Base-by-base conservation (phyloP, 2,888 invertebrate genomes). In the Apoderus coryli region DNA sequence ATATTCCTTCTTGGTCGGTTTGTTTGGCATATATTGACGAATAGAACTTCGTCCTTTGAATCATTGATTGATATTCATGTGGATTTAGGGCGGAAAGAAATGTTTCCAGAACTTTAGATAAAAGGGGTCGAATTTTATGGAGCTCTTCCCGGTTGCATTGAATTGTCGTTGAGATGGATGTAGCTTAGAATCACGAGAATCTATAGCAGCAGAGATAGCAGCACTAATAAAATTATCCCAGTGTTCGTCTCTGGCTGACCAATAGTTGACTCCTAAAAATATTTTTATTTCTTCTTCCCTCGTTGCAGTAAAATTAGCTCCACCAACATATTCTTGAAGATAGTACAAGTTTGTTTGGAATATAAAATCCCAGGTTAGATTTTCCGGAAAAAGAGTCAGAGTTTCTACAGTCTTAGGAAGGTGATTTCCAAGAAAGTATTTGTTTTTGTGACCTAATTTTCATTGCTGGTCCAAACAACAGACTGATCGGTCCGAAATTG, bases 111-210 rank as follows among this genome's bases (percentile, higher is more conserved):
- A 36, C 7, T 6, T 19, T 19, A 7, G 7, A 19, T 7, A n/a
- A 7, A 19, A n/a, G n/a, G 9, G 31, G 25, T 25, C 13, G 6
- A 10, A 32, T 12, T 28, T 32, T 29, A 10, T 6, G 28, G 11
- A 13, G 22, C 28, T 30, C 10, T 5, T 3, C 4, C 7, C 4
- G 4, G 7, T n/a, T n/a, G n/a, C n/a, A 32, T n/a, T 16, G 32
- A 23, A 32, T 40, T 43, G 26, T 43, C 38, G 32, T 40, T 42
- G 7, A 42, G 14, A 42, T 42, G 41, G 11, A 39, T 25, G 23
- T 41, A 15, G n/a, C 23, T 25, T 4, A 40, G 26, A 41, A 24
- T 34, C 36, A 41, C 9, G 22, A 16, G 27, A 41, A 38, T 19
- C 31, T 15, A 32, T 39, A 27, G 22, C 33, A 15, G 16, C 14